Evolutionary conservation across 2,888 invertebrate genomes (phyloP).

Genomic region (Apodemia hepburni): DNA sequence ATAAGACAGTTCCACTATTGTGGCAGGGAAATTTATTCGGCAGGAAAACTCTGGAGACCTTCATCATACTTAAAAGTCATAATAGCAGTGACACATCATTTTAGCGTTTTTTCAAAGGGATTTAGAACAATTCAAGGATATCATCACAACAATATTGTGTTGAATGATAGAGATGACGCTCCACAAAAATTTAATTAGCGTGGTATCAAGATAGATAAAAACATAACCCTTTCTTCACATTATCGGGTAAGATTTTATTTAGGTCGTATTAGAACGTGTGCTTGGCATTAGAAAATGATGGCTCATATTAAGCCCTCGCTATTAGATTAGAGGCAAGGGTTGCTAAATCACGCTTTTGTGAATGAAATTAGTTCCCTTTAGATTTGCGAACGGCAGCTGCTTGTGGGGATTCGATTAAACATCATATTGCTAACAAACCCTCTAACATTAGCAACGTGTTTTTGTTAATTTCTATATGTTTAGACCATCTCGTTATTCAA

Average conservation of each 20-base stretch:
- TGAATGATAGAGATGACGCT: too few relatives aligned
- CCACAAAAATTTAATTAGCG: too few relatives aligned
- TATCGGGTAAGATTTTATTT: neutral
- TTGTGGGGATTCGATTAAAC: constrained; percentile 43
- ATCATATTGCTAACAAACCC: constrained; percentile 43
- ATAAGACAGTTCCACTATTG: too few relatives aligned
- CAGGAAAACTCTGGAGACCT: too few relatives aligned
- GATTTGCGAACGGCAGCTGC: constrained; percentile 56
- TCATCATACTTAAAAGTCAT: too few relatives aligned
- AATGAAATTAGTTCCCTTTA: constrained; percentile 55
- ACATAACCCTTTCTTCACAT: neutral
- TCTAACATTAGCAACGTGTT: neutral
- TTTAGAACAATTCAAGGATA: too few relatives aligned
- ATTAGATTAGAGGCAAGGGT: constrained; percentile 70
- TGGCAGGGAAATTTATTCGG: too few relatives aligned
- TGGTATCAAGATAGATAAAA: neutral
- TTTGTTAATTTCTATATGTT: neutral
- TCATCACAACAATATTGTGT: too few relatives aligned
- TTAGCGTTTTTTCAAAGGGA: too few relatives aligned
- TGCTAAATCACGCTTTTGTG: constrained; percentile 63
- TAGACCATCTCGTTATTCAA: neutral
- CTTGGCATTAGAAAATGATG: constrained; percentile 20
- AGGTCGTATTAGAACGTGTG: constrained; percentile 16
- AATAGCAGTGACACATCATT: too few relatives aligned
- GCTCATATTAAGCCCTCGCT: constrained; percentile 29